Evolutionary conservation across 2,888 invertebrate species (phyloP).

Genomic region (Drosophila niveifrons): DNA sequence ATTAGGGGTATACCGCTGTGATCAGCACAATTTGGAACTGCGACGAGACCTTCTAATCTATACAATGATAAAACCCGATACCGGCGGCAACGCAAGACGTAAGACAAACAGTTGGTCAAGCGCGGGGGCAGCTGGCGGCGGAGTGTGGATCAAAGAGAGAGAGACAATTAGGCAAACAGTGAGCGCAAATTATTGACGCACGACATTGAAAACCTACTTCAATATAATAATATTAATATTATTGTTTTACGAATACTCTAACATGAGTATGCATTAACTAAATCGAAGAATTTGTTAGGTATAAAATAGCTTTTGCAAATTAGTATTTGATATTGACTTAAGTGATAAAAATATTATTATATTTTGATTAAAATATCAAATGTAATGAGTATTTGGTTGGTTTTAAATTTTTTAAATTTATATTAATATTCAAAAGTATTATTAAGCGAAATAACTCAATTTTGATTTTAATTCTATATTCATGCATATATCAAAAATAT

Average conservation of each 20-base stretch:
- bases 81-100: slow-evolving; percentile 42
- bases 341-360: too few relatives aligned
- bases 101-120: slow-evolving; percentile 57
- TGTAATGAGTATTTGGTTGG: too few relatives aligned
- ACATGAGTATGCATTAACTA: neutral
- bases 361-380: too few relatives aligned
- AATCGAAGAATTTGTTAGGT: neutral
- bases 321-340: too few relatives aligned
- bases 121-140: slow-evolving; percentile 45
- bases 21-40: slow-evolving; percentile 78
- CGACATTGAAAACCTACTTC: slow-evolving; percentile 63
- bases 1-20: slow-evolving; percentile 80
- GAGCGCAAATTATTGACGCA: slow-evolving; percentile 63
- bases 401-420: too few relatives aligned
- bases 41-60: slow-evolving; percentile 77
- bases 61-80: slow-evolving; percentile 71
- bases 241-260: slow-evolving; percentile 30
- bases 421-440: too few relatives aligned
- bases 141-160: slow-evolving; percentile 29
- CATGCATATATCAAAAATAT: too few relatives aligned
- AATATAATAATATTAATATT: slow-evolving; percentile 26
- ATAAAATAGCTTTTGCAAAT: too few relatives aligned
- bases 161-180: slow-evolving; percentile 70
- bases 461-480: too few relatives aligned
- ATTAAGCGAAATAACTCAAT: too few relatives aligned